These are phyloP conservation scores for Vanessa atalanta DNA, from an alignment of 1,140 invertebrate species.

Conservation along the genomic window DNA sequence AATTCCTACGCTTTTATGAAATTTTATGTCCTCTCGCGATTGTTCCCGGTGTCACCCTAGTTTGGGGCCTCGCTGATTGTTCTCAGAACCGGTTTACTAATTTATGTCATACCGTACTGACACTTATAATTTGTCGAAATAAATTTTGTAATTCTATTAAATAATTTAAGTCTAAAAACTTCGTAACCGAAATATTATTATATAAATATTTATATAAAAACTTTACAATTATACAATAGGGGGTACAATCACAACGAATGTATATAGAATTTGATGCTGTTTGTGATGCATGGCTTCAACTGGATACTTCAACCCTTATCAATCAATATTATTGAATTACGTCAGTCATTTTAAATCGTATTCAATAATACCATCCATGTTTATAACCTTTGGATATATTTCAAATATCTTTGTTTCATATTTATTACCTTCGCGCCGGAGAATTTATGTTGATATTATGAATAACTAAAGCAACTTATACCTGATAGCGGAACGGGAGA, in stretches of 20 bases:
- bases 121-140: constrained; percentile 26
- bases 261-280: background rate
- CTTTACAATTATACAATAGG: background rate
- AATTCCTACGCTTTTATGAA: constrained; percentile 69
- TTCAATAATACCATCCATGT: constrained; percentile 14
- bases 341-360: constrained; percentile 26
- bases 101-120: constrained; percentile 30
- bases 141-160: constrained; percentile 2
- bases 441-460: constrained; percentile 27
- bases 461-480: constrained; percentile 28
- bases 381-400: constrained; percentile 5
- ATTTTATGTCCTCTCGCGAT: constrained; percentile 62
- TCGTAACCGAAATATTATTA: background rate
- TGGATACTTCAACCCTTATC: constrained; percentile 28
- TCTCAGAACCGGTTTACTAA: constrained; percentile 36
- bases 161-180: background rate
- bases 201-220: background rate
- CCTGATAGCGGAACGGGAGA: constrained; percentile 21
- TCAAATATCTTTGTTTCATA: constrained; percentile 10
- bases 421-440: constrained; percentile 13
- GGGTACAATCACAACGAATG: background rate
- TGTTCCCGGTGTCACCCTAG: constrained; percentile 48
- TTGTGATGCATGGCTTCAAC: constrained; percentile 12
- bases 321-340: constrained; percentile 31
- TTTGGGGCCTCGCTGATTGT: constrained; percentile 51